Evolutionary conservation across 2,888 invertebrate species (phyloP), one percentile per base, ranked within the genome.

Genomic region (Venustoraphidia nigricollis): DNA sequence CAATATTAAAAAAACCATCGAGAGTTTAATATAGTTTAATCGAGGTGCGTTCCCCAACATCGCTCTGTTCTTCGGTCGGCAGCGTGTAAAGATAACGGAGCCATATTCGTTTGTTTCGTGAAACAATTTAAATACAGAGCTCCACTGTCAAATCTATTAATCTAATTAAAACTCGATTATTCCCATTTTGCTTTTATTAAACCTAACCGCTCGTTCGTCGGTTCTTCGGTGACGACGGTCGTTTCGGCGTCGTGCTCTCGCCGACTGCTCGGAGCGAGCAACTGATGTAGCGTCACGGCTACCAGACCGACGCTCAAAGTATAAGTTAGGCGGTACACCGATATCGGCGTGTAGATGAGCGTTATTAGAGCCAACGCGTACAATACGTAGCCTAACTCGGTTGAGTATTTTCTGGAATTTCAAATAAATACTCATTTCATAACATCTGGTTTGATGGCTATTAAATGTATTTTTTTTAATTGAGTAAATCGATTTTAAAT

Each of bases 301-400:
- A 67, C 60, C 56, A 79, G 74, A 53, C 73, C 69, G 8, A 68
- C 61, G 11, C 76, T 67, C 41, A 82, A 66, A 34, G 78, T 66
- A 57, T 74, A 76, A 57, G 76, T 78, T 8, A 83, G 67, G 11
- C 78, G 66, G 54, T 74, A 73, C 8, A 81, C 58, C 0, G 77
- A 74, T 44, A 77, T 67, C 14, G 79, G 77, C 3, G 78, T 76
- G 52, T 78, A 71, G 8, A 76, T 66, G 51, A 83, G 60, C 44
- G 73, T 68, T 27, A 73, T 59, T 8, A 76, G 65, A 11, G 78
- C 75, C 56, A 74, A 63, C 1, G 67, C 59, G 52, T 77, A 76
- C 11, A 80, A 58, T 13, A 77, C 52, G 9, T 69, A 60, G 17
- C 70, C 61, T 2, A 77, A 54, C 35, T 62, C 57, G 14, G 67